Evolutionary conservation across 2,797 vertebrate species (phyloP).

Genomic region (Pogoniulus pusillus): DNA sequence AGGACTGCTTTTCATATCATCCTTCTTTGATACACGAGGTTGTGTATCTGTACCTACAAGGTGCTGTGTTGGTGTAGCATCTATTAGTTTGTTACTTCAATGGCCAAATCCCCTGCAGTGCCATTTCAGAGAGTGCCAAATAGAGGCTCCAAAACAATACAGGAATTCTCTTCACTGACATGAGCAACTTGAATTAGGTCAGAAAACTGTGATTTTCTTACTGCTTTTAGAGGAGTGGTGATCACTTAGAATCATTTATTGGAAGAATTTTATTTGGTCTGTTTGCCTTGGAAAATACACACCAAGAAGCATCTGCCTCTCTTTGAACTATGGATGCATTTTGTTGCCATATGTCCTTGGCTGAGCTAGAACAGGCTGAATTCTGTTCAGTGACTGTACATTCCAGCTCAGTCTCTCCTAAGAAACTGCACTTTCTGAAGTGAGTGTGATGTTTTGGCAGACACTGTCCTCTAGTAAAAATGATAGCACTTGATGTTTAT

Average conservation of each 20-base stretch:
- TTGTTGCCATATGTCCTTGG: slow-evolving; percentile 29
- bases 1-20: not conserved
- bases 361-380: no score
- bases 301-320: not conserved
- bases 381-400: no score
- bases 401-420: no score
- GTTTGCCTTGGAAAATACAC: not conserved
- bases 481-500: no score
- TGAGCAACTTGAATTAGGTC: not conserved
- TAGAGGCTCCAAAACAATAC: not conserved
- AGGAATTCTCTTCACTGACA: not conserved
- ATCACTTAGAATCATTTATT: not conserved
- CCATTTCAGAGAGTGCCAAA: not conserved
- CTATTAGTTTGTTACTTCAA: not conserved
- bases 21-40: not conserved
- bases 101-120: not conserved
- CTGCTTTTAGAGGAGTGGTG: not conserved
- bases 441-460: no score
- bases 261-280: not conserved
- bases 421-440: no score
- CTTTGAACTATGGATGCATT: slow-evolving; percentile 45
- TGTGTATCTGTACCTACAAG: not conserved
- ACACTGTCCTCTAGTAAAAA: no score
- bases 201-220: not conserved
- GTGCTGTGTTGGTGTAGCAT: not conserved